Evolutionary conservation across 1,140 invertebrate genomes (phyloP).

Genomic region (Oncopodura yosiiana): DNA sequence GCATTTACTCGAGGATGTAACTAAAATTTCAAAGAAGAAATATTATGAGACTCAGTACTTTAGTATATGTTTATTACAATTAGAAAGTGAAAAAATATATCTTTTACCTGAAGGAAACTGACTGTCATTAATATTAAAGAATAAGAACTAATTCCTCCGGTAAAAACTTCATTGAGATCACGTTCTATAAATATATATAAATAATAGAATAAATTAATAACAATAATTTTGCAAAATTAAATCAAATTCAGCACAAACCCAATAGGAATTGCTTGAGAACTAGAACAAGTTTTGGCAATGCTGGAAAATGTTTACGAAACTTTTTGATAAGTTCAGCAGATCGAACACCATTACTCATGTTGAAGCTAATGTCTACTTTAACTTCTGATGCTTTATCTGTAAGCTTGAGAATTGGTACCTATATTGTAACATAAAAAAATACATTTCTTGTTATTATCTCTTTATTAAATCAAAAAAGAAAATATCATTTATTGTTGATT

Average conservation of each 20-base stretch:
- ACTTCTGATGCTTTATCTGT: slow-evolving; percentile 90
- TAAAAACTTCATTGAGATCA: slow-evolving; percentile 98
- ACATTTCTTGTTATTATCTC: neutral
- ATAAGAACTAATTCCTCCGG: slow-evolving; percentile 96
- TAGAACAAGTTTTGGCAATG: slow-evolving; percentile 83
- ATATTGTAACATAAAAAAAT: slow-evolving; percentile 27
- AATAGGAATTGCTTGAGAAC: slow-evolving; percentile 96
- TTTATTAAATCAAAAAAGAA: slow-evolving; percentile 8
- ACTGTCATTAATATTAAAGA: slow-evolving; percentile 97
- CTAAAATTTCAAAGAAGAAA: slow-evolving; percentile 43
- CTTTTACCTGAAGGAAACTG: slow-evolving; percentile 81
- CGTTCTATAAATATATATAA: no score
- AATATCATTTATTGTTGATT: slow-evolving; percentile 3
- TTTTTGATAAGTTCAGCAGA: slow-evolving; percentile 90
- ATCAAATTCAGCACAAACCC: no score
- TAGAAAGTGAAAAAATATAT: neutral
- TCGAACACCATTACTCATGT: slow-evolving; percentile 90
- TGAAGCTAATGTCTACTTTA: slow-evolving; percentile 95
- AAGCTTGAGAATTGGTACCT: slow-evolving; percentile 92
- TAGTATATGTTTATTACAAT: neutral
- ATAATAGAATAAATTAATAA: no score
- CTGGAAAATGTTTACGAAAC: slow-evolving; percentile 67
- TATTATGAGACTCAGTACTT: neutral
- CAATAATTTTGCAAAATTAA: no score
- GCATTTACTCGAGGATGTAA: slow-evolving; percentile 57